Evolutionary conservation across 2,888 invertebrate genomes (phyloP).

Genomic region (Spodoptera exigua): DNA sequence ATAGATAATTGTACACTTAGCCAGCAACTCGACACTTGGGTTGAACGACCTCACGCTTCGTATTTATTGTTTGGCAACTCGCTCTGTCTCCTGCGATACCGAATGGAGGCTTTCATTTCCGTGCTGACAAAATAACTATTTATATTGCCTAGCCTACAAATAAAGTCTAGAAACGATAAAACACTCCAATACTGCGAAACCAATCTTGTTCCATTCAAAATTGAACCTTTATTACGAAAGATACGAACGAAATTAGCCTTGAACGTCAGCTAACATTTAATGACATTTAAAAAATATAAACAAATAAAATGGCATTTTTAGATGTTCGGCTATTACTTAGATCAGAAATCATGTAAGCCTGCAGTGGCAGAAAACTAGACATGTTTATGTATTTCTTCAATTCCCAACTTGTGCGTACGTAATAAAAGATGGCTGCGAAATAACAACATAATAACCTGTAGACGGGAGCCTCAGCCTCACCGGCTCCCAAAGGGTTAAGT

Average conservation of each 20-base stretch:
- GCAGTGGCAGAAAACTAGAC: too few species aligned
- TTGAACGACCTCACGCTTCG: conserved; percentile 32
- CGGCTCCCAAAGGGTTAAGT: conserved; percentile 54
- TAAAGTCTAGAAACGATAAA: too few species aligned
- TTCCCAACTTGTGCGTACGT: neutral
- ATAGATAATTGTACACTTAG: neutral
- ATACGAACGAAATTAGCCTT: too few species aligned
- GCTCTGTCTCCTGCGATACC: conserved; percentile 15
- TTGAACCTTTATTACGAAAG: too few species aligned
- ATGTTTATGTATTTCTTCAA: neutral
- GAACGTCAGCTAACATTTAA: too few species aligned
- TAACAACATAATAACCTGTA: conserved; percentile 39
- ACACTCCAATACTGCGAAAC: too few species aligned
- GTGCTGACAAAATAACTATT: conserved; percentile 13
- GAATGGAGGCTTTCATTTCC: conserved; percentile 34
- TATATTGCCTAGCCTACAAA: conserved; percentile 18
- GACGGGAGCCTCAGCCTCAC: conserved; percentile 11
- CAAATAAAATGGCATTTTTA: too few species aligned
- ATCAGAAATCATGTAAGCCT: too few species aligned
- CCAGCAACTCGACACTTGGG: conserved; percentile 11
- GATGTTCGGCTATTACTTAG: too few species aligned
- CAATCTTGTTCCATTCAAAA: too few species aligned
- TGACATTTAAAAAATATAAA: too few species aligned
- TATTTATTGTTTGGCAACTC: conserved; percentile 43
- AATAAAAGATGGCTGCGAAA: conserved; percentile 25